Conservation (phyloP, 2,797 vertebrate genomes). For the Oryzias sinensis region DNA sequence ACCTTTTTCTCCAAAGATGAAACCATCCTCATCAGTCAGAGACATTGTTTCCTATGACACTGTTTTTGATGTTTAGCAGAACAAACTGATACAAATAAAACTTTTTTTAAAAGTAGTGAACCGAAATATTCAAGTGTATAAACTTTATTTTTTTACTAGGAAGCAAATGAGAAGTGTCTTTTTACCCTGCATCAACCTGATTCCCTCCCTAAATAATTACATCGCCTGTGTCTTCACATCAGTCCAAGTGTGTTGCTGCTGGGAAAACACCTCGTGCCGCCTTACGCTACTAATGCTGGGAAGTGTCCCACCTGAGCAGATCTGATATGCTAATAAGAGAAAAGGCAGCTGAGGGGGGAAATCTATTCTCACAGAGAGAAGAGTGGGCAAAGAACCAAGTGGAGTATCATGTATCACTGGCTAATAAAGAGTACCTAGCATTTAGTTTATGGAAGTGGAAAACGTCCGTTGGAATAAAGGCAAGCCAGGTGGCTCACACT, state of each 20-base stretch:
- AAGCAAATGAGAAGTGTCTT: too few relatives aligned
- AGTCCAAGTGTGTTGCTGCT: slow-evolving; percentile 35
- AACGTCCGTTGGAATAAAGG: slow-evolving; percentile 60
- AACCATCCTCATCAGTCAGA: too few relatives aligned
- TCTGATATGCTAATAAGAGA: slow-evolving; percentile 31
- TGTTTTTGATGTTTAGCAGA: too few relatives aligned
- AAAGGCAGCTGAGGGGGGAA: slow-evolving; percentile 20
- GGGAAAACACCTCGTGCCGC: slow-evolving; percentile 59
- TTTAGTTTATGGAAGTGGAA: slow-evolving; percentile 56
- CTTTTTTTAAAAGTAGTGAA: too few relatives aligned
- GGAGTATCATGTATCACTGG: slow-evolving; percentile 58
- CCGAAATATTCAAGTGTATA: too few relatives aligned
- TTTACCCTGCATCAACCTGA: neutral
- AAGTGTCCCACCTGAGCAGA: slow-evolving; percentile 33
- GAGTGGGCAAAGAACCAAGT: slow-evolving; percentile 22
- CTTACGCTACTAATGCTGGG: slow-evolving; percentile 19
- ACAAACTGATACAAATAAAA: too few relatives aligned
- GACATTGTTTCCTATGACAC: too few relatives aligned
- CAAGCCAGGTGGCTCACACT: slow-evolving; percentile 43
- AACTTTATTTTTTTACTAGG: too few relatives aligned
- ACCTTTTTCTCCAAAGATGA: too few relatives aligned
- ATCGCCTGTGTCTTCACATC: neutral
- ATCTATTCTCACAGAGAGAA: slow-evolving; percentile 31
- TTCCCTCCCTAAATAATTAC: neutral
- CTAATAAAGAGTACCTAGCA: slow-evolving; percentile 43